Evolutionary conservation across 2,888 invertebrate genomes (phyloP), one percentile per base, ranked within the genome.

Genomic region (Nymphalis c-album): DNA sequence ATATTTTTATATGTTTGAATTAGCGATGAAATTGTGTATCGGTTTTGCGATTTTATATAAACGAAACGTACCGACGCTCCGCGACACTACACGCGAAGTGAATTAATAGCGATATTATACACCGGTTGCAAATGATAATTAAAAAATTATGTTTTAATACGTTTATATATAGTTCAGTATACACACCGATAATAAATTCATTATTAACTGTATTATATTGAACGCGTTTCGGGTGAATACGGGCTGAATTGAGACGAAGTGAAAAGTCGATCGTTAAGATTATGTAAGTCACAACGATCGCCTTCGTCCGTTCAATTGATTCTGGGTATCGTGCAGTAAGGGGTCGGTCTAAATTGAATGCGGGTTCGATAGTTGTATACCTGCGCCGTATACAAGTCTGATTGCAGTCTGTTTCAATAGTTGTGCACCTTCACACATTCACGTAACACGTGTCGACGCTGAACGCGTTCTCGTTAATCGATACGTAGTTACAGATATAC

Each of bases 361-460:
- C 55, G 58, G 45, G 64, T 59, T 64, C 26, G 40, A 50, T 50
- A 45, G 58, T 59, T 59, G 59, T 64, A 51, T 59, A 57, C 55
- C 16, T 18, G 45, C 45, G 13, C 46, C 26, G 47, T 63, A 63
- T 63, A 63, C 63, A 55, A 20, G 63, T 63, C 47, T 55, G 13
- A 31, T 55, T 63, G 63, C 50, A 59, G 51, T 45, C 64, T 64
- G 64, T 48, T 50, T 59, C 35, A 35, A 62, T 45, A 22, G 13
- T 18, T 45, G 22, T 20, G 16, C 40, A 40, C 40, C 40, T 40
- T 40, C 40, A 40, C 40, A 40, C 40, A 40, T 40, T 40, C 40
- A 13, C 10, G 13, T 13, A 40, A 40, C 40, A 13, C 40, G 40
- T 40, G 4, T 40, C 40, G 40, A 40, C 13, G 40, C 13, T 40